Conservation (phyloP, 92 coral and sea anemone species). For the Zoanthus solanderi region DNA sequence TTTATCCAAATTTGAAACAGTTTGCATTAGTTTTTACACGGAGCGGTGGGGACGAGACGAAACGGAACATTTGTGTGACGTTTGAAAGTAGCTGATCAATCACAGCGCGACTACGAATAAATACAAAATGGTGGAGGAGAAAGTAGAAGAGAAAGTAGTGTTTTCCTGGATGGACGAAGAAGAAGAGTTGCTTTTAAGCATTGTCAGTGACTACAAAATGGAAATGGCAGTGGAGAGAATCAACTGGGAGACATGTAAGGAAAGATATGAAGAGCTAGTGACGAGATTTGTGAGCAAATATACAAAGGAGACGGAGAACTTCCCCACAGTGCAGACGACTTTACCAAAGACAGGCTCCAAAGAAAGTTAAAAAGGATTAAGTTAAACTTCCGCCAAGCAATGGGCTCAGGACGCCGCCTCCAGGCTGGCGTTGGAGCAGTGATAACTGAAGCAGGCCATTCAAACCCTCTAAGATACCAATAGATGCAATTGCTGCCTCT, state of each 20-base stretch:
- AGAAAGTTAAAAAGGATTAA: conserved; percentile 28
- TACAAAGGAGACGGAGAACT: background rate
- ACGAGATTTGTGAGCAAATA: background rate
- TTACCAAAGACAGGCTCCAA: conserved; percentile 11
- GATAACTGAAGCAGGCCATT: too few relatives aligned
- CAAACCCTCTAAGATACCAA: too few relatives aligned
- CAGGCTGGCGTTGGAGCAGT: too few relatives aligned
- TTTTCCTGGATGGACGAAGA: conserved; percentile 47
- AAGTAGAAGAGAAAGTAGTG: conserved; percentile 5
- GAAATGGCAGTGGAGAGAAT: background rate
- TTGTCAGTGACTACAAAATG: conserved; percentile 32
- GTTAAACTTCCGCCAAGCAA: background rate
- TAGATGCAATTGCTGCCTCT: too few relatives aligned
- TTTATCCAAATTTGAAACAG: too few relatives aligned
- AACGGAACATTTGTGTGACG: too few relatives aligned
- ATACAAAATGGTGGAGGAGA: too few relatives aligned
- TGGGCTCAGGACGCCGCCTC: conserved; percentile 4
- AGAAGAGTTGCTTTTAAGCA: conserved; percentile 13
- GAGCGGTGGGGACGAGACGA: too few relatives aligned
- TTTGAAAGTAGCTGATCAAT: too few relatives aligned
- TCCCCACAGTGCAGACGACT: conserved; percentile 14
- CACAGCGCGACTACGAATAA: too few relatives aligned
- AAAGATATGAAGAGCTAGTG: conserved; percentile 13
- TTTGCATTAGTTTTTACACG: too few relatives aligned
- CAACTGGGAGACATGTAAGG: background rate